These are phyloP conservation scores for Netelia inedita DNA, from an alignment of 2,888 invertebrate genomes.

Conservation along the genomic window DNA sequence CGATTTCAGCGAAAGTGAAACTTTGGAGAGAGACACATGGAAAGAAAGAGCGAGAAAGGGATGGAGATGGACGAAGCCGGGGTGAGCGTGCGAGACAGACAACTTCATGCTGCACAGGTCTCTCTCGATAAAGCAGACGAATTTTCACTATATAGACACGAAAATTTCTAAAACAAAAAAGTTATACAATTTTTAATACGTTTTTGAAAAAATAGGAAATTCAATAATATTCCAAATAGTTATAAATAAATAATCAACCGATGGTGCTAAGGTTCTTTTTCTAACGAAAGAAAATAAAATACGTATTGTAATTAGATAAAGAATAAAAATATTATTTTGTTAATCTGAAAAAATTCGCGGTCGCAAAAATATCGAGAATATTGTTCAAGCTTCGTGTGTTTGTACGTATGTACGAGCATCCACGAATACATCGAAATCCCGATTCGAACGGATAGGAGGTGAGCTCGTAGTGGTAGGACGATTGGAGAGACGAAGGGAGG, in stretches of 20 bases:
- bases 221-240: background rate
- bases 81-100: background rate
- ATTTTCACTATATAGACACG: background rate
- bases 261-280: background rate
- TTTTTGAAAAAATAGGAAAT: background rate
- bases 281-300: background rate
- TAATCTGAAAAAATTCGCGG: constrained; percentile 10
- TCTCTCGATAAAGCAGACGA: background rate
- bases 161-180: too few relatives aligned
- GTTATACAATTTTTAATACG: too few relatives aligned
- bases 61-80: constrained; percentile 5
- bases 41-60: background rate
- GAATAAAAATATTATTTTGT: background rate
- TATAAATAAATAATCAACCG: background rate
- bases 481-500: constrained; percentile 2
- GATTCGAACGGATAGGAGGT: background rate
- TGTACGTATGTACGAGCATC: background rate
- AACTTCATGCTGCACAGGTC: background rate
- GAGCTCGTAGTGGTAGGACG: background rate
- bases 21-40: constrained; percentile 41
- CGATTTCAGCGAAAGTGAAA: constrained; percentile 69
- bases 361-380: background rate
- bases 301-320: too few relatives aligned
- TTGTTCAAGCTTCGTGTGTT: background rate
- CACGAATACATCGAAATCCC: constrained; percentile 3